Evolutionary conservation across 2,797 vertebrate species (phyloP).

Genomic region (Ctenopoma multispine): DNA sequence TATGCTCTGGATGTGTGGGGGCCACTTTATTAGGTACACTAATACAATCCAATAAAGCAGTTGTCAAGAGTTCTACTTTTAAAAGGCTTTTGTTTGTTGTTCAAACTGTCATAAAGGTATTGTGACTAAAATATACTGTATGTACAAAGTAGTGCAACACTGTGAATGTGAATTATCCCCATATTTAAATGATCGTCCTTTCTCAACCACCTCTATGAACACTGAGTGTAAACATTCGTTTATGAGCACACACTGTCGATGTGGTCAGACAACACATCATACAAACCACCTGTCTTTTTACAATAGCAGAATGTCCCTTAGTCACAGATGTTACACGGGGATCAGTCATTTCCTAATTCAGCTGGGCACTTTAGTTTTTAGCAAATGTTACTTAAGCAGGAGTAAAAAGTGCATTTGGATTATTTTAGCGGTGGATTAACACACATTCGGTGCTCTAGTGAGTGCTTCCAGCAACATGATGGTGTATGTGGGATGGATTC

Average conservation of each 20-base stretch:
- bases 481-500: slow-evolving; percentile 1
- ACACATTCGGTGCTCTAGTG: slow-evolving; percentile 15
- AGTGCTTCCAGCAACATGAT: slow-evolving; percentile 30
- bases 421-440: slow-evolving; percentile 41
- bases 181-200: not conserved
- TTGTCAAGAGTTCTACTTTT: too few species aligned
- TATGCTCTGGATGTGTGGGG: too few species aligned
- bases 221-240: not conserved
- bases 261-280: not conserved
- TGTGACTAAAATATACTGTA: too few species aligned
- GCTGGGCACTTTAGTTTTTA: slow-evolving; percentile 6
- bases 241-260: not conserved
- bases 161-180: too few species aligned
- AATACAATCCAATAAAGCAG: too few species aligned
- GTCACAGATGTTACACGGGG: slow-evolving; percentile 6
- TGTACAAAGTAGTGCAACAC: too few species aligned
- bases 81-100: too few species aligned
- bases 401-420: slow-evolving; percentile 25
- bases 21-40: too few species aligned
- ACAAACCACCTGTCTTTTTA: not conserved
- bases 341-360: slow-evolving; percentile 6
- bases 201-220: not conserved
- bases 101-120: too few species aligned
- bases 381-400: slow-evolving; percentile 9
- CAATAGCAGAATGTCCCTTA: not conserved